Base-by-base conservation (phyloP, 2,113 vertebrate species). In the Pelodiscus sinensis region DNA sequence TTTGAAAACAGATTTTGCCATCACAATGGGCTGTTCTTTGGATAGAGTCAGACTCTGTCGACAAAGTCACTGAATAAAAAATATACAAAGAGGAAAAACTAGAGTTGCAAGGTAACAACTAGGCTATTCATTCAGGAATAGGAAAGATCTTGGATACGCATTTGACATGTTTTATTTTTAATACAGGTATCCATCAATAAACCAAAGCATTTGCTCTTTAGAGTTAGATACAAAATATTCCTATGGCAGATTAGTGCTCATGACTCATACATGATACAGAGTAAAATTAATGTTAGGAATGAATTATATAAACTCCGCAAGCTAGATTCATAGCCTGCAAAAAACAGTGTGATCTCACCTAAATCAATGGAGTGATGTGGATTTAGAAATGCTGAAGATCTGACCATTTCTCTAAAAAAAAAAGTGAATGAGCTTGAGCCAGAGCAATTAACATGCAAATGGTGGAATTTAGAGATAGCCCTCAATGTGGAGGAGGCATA, bases 331-430 rank as follows among this genome's bases (percentile, higher is more conserved):
- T 90, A 92, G 85, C 50, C 57, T 82, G 62, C 54, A 82, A 90
- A 93, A 96, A 94, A 60, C 80, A 94, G 87, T 95, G 80, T 86
- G 94, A 87, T 80, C 94, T 75, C 38, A 38, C 38, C 21, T 11
- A 75, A 44, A 11, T 13, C 21, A 44, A 50, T 24, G 11, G 3
- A 25, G 21, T 50, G 13, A 44, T 35, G n/a, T 2, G 7, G 22
- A 38, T 50, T 75, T 24, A 75, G 5, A 22, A 21, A 75, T 25
- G 73, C 38, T 38, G 21, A 75, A 88, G 80, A n/a, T 29, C 65
- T 68, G 31, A 19, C 31, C 29, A 81, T 90, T 25, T 93, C 79
- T 31, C 86, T 95, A n/a, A n/a, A n/a, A n/a, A 94, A 79, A 92
- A 71, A 25, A 51, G 31, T n/a, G 77, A 95, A 94, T 52, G 82